Conservation (phyloP, 2,888 invertebrate genomes). For the Embidobia sp. region DNA sequence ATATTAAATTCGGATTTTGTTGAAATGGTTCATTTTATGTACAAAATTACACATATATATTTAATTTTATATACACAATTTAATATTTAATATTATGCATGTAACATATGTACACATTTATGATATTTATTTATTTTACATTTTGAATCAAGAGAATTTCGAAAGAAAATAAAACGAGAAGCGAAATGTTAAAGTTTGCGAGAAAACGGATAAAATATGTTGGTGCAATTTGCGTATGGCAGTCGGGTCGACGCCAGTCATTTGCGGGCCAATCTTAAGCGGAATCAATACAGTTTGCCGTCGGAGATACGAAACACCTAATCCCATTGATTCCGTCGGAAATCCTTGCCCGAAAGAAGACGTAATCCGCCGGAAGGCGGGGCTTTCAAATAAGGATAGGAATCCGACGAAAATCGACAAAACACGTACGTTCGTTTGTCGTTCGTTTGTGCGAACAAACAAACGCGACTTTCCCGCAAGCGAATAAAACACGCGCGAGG, state of each 20-base stretch:
- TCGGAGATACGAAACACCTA: conserved; percentile 47
- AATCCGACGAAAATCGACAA: conserved; percentile 19
- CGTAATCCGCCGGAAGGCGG: conserved; percentile 19
- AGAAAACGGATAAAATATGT: too few species aligned
- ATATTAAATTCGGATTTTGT: too few species aligned
- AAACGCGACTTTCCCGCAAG: conserved; percentile 11
- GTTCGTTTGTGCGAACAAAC: conserved; percentile 16
- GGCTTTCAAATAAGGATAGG: too few species aligned
- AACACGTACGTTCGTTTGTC: conserved; percentile 19
- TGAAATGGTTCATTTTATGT: too few species aligned
- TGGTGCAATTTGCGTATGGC: conserved; percentile 19
- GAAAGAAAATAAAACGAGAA: too few species aligned
- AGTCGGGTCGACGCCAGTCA: conserved; percentile 27
- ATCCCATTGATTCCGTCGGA: conserved; percentile 40
- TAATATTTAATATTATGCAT: too few species aligned
- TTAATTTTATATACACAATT: too few species aligned
- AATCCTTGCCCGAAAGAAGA: conserved; percentile 41
- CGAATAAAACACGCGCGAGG: conserved; percentile 12
- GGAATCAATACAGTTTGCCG: conserved; percentile 45
- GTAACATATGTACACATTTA: too few species aligned
- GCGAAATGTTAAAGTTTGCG: too few species aligned
- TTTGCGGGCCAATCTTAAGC: conserved; percentile 37
- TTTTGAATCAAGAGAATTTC: too few species aligned
- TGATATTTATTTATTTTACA: too few species aligned
- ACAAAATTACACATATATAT: too few species aligned